These are phyloP conservation scores for Rhea pennata DNA, from an alignment of 2,113 vertebrate genomes.

Conservation along the genomic window DNA sequence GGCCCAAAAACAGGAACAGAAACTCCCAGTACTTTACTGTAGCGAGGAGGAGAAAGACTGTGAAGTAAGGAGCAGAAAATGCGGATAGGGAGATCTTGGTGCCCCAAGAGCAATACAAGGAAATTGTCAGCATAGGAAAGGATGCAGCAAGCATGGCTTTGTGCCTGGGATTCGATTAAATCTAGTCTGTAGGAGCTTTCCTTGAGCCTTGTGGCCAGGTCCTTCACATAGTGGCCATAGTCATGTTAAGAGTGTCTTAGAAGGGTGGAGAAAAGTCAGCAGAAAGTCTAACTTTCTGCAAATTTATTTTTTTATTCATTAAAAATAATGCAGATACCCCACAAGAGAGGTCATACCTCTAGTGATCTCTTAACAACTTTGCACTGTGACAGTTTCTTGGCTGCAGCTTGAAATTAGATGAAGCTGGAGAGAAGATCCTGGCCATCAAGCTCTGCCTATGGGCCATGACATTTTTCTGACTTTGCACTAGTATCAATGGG, in stretches of 20 bases:
- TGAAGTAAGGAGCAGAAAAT: neutral
- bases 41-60: neutral
- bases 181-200: neutral
- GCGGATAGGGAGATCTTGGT: neutral
- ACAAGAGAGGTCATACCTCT: slow-evolving; percentile 22
- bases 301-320: slow-evolving; percentile 34
- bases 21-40: neutral
- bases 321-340: neutral
- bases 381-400: slow-evolving; percentile 47
- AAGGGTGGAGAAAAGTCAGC: neutral
- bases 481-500: neutral
- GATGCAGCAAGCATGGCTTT: neutral
- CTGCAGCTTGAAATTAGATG: slow-evolving; percentile 31
- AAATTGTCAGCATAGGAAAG: neutral
- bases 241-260: neutral
- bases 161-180: neutral
- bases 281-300: slow-evolving; percentile 23
- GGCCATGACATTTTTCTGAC: neutral
- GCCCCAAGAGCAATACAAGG: neutral
- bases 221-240: neutral
- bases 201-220: neutral
- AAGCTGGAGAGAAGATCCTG: slow-evolving; percentile 22
- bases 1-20: neutral
- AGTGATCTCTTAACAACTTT: slow-evolving; percentile 4
- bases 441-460: neutral